A percentile compares a stretch with the other conserved stretches of the same genome.
Conservation (phyloP, 2,113 vertebrate species). For the Chlorodrepanis virens region DNA sequence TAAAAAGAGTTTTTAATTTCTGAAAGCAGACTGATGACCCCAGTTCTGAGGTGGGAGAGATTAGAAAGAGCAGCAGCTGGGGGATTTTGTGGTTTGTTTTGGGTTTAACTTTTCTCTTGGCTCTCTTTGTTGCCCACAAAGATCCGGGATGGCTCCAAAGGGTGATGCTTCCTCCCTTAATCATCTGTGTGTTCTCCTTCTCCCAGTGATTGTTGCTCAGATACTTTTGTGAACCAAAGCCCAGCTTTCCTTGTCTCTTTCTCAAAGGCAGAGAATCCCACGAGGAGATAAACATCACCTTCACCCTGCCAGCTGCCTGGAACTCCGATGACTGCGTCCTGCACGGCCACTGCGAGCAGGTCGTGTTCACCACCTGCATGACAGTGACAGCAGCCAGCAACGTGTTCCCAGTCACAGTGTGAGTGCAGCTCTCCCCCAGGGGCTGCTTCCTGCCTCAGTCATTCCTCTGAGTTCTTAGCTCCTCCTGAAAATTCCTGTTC, state of each 20-base stretch:
- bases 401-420: conserved; percentile 96
- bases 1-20: neutral
- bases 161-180: neutral
- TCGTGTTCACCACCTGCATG: conserved; percentile 94
- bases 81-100: neutral
- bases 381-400: conserved; percentile 86
- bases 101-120: neutral
- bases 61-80: neutral
- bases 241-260: neutral
- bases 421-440: conserved; percentile 53
- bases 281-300: conserved; percentile 96
- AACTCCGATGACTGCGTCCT: conserved; percentile 93
- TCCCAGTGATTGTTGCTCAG: neutral
- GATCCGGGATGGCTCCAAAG: neutral
- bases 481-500: neutral
- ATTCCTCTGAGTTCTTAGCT: neutral
- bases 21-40: neutral
- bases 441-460: neutral
- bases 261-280: conserved; percentile 89
- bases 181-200: neutral
- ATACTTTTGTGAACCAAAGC: neutral
- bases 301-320: conserved; percentile 92
- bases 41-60: neutral
- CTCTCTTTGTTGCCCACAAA: neutral
- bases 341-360: conserved; percentile 94